These are phyloP conservation scores for Gastracanthus pulcherrimus DNA, from an alignment of 2,888 invertebrate species.

Conservation along the genomic window DNA sequence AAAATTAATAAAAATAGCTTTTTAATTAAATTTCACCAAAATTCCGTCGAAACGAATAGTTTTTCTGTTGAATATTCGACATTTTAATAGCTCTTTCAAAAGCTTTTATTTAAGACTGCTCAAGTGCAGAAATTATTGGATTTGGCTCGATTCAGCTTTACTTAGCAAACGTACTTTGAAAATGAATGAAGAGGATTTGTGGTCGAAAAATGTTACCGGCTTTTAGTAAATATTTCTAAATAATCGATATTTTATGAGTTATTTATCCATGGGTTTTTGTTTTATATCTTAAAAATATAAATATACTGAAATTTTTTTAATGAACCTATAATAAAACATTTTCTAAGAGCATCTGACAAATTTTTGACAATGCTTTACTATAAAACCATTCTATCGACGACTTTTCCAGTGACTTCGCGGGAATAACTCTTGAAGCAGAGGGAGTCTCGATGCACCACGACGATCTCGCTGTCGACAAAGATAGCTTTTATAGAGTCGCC, in stretches of 20 bases:
- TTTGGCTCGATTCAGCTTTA: background rate
- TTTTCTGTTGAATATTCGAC: background rate
- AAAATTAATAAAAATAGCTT: too few species aligned
- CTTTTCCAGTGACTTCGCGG: conserved; percentile 65
- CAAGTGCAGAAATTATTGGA: background rate
- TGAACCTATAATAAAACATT: too few species aligned
- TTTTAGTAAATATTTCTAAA: too few species aligned
- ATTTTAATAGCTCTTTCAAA: background rate
- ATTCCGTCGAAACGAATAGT: too few species aligned
- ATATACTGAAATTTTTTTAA: too few species aligned
- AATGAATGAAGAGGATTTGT: background rate
- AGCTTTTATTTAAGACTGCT: background rate
- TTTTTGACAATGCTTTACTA: too few species aligned
- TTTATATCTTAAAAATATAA: too few species aligned
- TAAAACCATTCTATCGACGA: background rate
- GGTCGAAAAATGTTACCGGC: background rate
- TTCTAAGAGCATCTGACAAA: too few species aligned
- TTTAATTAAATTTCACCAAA: background rate
- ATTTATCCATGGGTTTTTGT: too few species aligned
- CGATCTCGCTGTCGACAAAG: conserved; percentile 65
- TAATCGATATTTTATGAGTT: too few species aligned
- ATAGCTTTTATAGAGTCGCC: conserved; percentile 65
- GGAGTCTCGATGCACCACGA: conserved; percentile 68
- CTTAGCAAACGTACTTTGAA: background rate
- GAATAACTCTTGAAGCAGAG: conserved; percentile 62